phyloP scores from a whole-genome alignment of 2,888 invertebrate species.

The Vanessa cardui region DNA sequence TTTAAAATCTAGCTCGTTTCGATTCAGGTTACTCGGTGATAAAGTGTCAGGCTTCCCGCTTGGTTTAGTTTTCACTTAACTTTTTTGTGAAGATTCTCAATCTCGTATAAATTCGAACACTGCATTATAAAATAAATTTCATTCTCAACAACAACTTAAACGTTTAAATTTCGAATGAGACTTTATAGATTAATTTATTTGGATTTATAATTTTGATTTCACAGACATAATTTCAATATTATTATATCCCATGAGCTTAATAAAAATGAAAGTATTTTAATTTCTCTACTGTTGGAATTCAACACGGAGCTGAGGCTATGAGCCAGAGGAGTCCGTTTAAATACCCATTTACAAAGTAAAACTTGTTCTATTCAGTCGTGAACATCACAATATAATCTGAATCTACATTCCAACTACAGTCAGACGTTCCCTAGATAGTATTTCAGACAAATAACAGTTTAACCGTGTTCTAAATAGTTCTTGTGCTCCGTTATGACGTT shows the following conservation, averaged over 20 bases:
- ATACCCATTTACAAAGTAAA: slow-evolving; percentile 25
- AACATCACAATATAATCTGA: slow-evolving; percentile 29
- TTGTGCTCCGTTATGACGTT: slow-evolving; percentile 23
- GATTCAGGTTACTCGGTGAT: slow-evolving; percentile 24
- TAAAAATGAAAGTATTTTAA: slow-evolving; percentile 25
- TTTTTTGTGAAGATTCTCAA: slow-evolving; percentile 9
- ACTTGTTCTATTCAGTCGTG: slow-evolving; percentile 24
- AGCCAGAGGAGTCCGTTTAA: slow-evolving; percentile 26
- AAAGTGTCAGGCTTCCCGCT: slow-evolving; percentile 20
- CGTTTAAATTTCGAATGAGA: too few relatives aligned
- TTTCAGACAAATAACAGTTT: slow-evolving; percentile 29
- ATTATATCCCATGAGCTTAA: slow-evolving; percentile 6
- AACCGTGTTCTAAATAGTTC: slow-evolving; percentile 31
- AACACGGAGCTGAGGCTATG: slow-evolving; percentile 18
- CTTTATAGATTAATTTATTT: too few relatives aligned
- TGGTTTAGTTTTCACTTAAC: slow-evolving; percentile 17
- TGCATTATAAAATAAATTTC: not conserved
- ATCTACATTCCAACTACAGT: slow-evolving; percentile 26
- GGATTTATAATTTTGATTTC: too few relatives aligned
- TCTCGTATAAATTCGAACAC: not conserved
- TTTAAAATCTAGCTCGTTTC: slow-evolving; percentile 13
- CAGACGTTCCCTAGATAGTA: slow-evolving; percentile 23
- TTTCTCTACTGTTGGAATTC: slow-evolving; percentile 19
- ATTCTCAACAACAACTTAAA: not conserved
- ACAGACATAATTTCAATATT: not conserved